A percentile compares a stretch with the other conserved stretches of the same genome.
phyloP scores from a whole-genome alignment of 2,113 vertebrate species.

The Lepus europaeus region DNA sequence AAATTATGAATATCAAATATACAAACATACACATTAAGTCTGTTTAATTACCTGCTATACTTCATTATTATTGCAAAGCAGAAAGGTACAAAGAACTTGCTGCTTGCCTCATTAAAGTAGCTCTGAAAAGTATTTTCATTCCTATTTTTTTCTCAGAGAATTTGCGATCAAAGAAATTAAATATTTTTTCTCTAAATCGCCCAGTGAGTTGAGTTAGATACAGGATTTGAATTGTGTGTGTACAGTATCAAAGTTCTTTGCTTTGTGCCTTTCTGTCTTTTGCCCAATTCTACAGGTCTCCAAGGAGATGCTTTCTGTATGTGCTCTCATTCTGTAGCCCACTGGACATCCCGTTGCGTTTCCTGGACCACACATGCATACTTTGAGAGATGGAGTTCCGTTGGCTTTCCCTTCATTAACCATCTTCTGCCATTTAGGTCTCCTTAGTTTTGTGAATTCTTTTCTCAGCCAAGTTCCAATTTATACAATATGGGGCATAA shows the following conservation, averaged over 20 bases:
- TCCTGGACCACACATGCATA: neutral
- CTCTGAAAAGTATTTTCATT: neutral
- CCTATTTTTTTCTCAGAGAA: constrained; percentile 11
- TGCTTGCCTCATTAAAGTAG: neutral
- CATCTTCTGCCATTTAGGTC: neutral
- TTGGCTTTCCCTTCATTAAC: neutral
- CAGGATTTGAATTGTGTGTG: neutral
- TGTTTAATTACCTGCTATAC: constrained; percentile 33
- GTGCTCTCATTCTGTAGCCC: neutral
- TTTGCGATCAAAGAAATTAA: constrained; percentile 11
- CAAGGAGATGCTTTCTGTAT: neutral
- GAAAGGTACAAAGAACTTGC: neutral
- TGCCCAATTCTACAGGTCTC: neutral
- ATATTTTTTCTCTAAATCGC: neutral
- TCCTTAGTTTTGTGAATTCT: neutral
- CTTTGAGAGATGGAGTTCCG: neutral
- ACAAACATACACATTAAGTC: constrained; percentile 16
- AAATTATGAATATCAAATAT: constrained; percentile 41
- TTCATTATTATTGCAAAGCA: constrained; percentile 45
- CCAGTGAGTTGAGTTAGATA: neutral
- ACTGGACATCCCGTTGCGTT: neutral
- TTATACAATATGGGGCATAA: neutral
- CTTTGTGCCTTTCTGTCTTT: neutral
- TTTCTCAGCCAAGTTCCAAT: neutral
- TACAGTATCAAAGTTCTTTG: neutral